Evolutionary conservation across 2,797 vertebrate genomes (phyloP).

Genomic region (Scolopax bukidnonensis): DNA sequence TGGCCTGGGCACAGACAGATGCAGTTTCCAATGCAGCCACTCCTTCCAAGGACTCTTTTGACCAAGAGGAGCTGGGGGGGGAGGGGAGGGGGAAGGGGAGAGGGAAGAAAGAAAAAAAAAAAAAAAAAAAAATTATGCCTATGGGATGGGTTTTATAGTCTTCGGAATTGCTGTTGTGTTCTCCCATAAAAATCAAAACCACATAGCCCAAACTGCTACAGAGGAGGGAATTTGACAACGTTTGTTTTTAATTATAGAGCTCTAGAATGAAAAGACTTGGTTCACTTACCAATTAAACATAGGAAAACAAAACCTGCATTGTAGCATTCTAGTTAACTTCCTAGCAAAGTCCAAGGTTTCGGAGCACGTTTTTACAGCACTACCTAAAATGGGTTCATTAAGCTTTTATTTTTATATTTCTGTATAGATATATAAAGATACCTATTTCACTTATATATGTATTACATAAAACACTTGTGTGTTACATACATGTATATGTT

Average conservation of each 20-base stretch:
- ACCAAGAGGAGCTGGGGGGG: not conserved
- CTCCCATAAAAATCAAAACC: not conserved
- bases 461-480: not conserved
- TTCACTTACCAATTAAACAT: not conserved
- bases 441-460: not conserved
- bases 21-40: not conserved
- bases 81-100: no score
- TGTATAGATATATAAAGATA: not conserved
- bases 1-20: not conserved
- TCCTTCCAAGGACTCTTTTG: not conserved
- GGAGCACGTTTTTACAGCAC: not conserved
- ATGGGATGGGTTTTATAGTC: not conserved
- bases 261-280: not conserved
- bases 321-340: not conserved
- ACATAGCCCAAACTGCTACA: not conserved
- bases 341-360: not conserved
- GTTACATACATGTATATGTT: no score
- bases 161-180: not conserved
- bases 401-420: not conserved
- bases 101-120: no score
- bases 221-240: not conserved
- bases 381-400: not conserved
- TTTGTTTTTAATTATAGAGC: slow-evolving; percentile 11
- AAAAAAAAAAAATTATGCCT: not conserved
- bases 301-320: not conserved